Percentiles rank a stretch among this genome's conserved stretches.
Evolutionary conservation across 1,140 invertebrate species (phyloP).

Genomic region (Ditylenchus dipsaci): DNA sequence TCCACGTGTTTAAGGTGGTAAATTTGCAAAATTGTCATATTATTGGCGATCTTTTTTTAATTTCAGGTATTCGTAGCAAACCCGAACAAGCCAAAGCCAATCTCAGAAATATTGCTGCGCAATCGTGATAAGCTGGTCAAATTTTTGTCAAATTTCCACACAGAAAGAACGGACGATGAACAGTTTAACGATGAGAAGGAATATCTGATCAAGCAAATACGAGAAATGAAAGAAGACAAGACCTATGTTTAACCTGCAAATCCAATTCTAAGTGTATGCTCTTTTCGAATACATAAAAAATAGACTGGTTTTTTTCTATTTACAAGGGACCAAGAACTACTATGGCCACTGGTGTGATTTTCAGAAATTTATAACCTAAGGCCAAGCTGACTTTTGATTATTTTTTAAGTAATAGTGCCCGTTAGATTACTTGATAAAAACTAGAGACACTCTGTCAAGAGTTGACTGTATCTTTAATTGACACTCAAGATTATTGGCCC

Average conservation of each 20-base stretch:
- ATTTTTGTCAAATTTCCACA: conserved; percentile 97
- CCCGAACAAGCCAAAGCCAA: conserved; percentile 98
- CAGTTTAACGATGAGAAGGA: conserved; percentile 99
- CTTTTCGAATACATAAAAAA: too few species aligned
- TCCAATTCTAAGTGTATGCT: background rate
- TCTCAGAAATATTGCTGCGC: conserved; percentile 90
- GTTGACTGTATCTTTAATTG: too few species aligned
- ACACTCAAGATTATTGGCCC: too few species aligned
- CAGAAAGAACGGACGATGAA: conserved; percentile 95
- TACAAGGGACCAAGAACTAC: too few species aligned
- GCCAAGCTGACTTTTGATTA: too few species aligned
- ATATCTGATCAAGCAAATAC: conserved; percentile 99
- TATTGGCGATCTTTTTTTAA: background rate
- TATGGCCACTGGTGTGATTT: too few species aligned
- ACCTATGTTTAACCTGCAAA: too few species aligned
- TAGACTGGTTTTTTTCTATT: too few species aligned
- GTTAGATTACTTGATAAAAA: too few species aligned
- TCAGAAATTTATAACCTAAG: too few species aligned
- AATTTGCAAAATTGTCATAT: background rate
- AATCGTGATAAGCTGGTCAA: conserved; percentile 92
- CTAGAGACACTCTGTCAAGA: too few species aligned
- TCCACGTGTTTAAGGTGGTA: conserved; percentile 97
- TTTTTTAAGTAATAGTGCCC: too few species aligned
- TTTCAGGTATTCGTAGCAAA: conserved; percentile 96
- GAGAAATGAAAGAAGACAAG: conserved; percentile 75